Percentiles rank a stretch among this genome's conserved stretches.
Evolutionary conservation across 2,113 vertebrate genomes (phyloP).

Genomic region (Lasiurus cinereus): DNA sequence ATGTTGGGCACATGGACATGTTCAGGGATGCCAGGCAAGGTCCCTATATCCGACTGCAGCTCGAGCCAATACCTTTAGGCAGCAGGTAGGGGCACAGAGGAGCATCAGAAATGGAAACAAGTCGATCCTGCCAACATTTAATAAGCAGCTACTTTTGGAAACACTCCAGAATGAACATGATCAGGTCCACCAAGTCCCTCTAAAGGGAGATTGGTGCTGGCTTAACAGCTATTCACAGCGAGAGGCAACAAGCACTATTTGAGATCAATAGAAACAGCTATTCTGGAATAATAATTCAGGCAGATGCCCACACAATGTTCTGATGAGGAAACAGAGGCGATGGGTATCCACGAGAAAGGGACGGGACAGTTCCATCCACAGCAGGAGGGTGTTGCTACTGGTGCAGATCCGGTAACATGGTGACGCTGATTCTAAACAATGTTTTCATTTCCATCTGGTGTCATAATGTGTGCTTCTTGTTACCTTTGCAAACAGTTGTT

Average conservation of each 20-base stretch:
- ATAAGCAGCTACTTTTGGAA: slow-evolving; percentile 86
- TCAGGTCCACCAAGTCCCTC: slow-evolving; percentile 77
- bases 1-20: slow-evolving; percentile 67
- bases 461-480: no score
- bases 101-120: slow-evolving; percentile 82
- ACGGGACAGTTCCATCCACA: neutral
- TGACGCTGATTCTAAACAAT: neutral
- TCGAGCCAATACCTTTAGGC: slow-evolving; percentile 68
- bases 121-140: slow-evolving; percentile 82
- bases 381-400: neutral
- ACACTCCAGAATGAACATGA: slow-evolving; percentile 78
- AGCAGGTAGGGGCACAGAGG: slow-evolving; percentile 75
- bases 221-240: neutral
- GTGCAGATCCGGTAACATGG: neutral
- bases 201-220: slow-evolving; percentile 64
- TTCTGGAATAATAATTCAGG: neutral
- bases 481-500: neutral
- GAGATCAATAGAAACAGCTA: neutral
- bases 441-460: neutral
- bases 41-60: neutral
- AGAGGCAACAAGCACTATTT: neutral
- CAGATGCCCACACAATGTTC: no score
- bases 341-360: neutral
- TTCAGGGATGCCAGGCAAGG: slow-evolving; percentile 1
- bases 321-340: neutral